Conservation (phyloP, 2,113 vertebrate genomes). For the Oenanthe oenanthe region DNA sequence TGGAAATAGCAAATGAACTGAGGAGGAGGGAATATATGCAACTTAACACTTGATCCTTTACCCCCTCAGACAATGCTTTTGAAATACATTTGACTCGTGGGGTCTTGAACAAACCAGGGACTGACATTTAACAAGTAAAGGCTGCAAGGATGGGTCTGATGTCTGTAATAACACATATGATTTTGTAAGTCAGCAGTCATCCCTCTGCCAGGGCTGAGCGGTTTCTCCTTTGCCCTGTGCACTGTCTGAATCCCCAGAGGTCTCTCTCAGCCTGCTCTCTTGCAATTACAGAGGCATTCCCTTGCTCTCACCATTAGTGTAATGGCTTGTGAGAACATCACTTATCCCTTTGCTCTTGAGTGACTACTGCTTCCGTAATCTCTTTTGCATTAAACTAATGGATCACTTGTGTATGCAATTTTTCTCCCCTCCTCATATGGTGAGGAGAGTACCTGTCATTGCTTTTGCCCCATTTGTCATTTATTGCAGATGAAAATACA, state of each 20-base stretch:
- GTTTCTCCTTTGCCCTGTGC: background rate
- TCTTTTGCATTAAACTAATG: constrained; percentile 34
- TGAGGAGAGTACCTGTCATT: background rate
- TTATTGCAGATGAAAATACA: background rate
- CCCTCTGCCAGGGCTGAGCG: background rate
- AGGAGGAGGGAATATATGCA: background rate
- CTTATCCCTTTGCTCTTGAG: constrained; percentile 37
- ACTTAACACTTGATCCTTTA: background rate
- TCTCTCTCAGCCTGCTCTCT: background rate
- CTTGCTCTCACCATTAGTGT: background rate
- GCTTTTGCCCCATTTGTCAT: constrained; percentile 21
- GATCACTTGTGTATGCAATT: background rate
- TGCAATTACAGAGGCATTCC: constrained; percentile 23
- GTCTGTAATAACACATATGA: background rate
- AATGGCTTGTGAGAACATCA: constrained; percentile 31
- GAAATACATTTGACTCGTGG: background rate
- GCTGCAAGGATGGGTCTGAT: background rate
- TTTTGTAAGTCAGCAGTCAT: background rate
- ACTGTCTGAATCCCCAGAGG: background rate
- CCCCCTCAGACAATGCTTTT: background rate
- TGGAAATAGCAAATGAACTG: background rate
- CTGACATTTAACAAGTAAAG: background rate
- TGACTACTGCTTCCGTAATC: constrained; percentile 1
- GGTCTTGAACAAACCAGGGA: background rate
- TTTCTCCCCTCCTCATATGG: background rate